These are phyloP conservation scores for Cepphus grylle DNA, from an alignment of 2,113 vertebrate genomes.

Conservation along the genomic window DNA sequence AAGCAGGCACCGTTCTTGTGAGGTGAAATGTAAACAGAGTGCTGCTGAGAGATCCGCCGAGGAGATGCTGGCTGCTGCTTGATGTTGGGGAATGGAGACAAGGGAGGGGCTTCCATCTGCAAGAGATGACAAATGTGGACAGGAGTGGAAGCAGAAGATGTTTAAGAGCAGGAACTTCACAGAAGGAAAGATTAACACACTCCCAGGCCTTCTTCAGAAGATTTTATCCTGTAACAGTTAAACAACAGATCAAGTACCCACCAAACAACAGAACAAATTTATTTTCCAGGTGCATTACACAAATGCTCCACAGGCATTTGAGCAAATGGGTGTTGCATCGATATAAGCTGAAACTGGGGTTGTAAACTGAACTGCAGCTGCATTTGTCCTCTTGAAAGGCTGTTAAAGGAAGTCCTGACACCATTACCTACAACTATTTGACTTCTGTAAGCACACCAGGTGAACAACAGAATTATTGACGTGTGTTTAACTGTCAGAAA, in stretches of 20 bases:
- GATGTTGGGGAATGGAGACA: constrained; percentile 91
- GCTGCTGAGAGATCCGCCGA: constrained; percentile 89
- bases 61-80: constrained; percentile 87
- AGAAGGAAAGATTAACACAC: neutral
- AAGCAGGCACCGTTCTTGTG: constrained; percentile 84
- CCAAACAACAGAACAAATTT: neutral
- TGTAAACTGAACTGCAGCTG: neutral
- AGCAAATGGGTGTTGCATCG: fast-evolving
- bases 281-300: neutral
- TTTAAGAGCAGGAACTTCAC: neutral
- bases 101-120: constrained; percentile 86
- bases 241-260: neutral
- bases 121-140: neutral
- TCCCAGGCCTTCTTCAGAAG: neutral
- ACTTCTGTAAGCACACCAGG: neutral
- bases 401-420: neutral
- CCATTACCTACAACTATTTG: neutral
- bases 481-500: neutral
- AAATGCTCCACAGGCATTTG: too few relatives aligned
- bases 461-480: neutral
- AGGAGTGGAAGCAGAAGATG: too few relatives aligned
- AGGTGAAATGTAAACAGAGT: constrained; percentile 89
- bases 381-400: neutral
- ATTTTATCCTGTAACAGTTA: neutral
- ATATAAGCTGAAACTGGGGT: neutral